Conservation (phyloP, 2,113 vertebrate species). For the Notarius quadriscutis region DNA sequence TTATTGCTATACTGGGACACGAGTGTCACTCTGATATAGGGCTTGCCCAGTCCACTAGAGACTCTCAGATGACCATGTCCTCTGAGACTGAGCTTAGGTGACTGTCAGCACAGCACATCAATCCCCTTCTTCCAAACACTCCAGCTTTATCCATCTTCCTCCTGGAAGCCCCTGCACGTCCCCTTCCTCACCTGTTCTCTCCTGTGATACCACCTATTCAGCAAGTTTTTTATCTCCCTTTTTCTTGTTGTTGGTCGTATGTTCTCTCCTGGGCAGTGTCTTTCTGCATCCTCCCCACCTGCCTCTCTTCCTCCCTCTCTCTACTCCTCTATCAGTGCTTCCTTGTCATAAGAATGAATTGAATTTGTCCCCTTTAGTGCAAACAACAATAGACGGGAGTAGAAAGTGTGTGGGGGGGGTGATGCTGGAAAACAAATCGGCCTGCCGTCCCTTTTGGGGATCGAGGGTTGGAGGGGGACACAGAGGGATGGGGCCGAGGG, state of each 20-base stretch:
- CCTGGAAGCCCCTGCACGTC: constrained; percentile 31
- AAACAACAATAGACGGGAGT: constrained; percentile 97
- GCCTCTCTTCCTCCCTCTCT: constrained; percentile 54
- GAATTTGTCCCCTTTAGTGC: constrained; percentile 97
- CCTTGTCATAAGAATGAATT: constrained; percentile 98
- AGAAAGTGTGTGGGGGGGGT: constrained; percentile 75
- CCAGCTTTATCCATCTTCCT: constrained; percentile 48
- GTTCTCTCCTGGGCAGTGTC: constrained; percentile 75
- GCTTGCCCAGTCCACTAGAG: constrained; percentile 26
- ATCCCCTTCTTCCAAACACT: constrained; percentile 44
- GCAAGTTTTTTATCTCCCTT: constrained; percentile 70
- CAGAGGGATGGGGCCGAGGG: constrained; percentile 70
- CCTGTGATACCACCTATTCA: constrained; percentile 55
- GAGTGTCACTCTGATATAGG: constrained; percentile 32
- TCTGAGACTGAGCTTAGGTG: constrained; percentile 43
- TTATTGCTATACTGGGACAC: constrained; percentile 22
- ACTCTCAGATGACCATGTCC: constrained; percentile 50
- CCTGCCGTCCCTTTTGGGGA: constrained; percentile 92
- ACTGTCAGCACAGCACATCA: constrained; percentile 51
- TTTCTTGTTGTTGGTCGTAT: constrained; percentile 69
- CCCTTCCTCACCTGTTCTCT: constrained; percentile 29
- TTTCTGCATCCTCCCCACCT: constrained; percentile 48
- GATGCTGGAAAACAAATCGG: constrained; percentile 98
- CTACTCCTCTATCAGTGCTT: constrained; percentile 84
- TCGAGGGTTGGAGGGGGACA: constrained; percentile 76